phyloP scores from a whole-genome alignment of 2,888 invertebrate species.

The Tholera decimalis region DNA sequence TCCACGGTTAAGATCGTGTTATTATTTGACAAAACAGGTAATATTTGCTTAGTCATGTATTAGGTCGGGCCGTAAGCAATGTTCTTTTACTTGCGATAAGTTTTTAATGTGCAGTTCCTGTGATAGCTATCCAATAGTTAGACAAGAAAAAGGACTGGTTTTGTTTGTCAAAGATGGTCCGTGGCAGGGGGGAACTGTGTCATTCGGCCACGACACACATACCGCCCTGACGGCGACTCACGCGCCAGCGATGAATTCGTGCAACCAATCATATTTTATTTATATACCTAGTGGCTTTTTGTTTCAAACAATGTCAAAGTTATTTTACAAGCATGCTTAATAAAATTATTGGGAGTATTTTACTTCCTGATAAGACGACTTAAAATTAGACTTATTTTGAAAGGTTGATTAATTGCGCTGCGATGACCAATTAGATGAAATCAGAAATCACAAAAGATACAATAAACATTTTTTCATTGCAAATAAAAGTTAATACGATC shows the following conservation, averaged over 20 bases:
- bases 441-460: neutral
- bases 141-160: constrained; percentile 79
- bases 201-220: constrained; percentile 89
- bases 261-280: constrained; percentile 66
- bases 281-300: constrained; percentile 31
- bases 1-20: constrained; percentile 32
- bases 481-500: constrained; percentile 15
- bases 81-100: constrained; percentile 21
- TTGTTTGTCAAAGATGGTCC: constrained; percentile 77
- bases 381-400: neutral
- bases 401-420: neutral
- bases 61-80: neutral
- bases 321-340: too few species aligned
- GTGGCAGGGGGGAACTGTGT: constrained; percentile 83
- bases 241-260: constrained; percentile 75
- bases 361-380: neutral
- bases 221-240: constrained; percentile 76
- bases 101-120: constrained; percentile 48
- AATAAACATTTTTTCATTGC: neutral
- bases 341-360: neutral
- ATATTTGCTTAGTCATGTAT: constrained; percentile 31
- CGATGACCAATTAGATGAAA: neutral
- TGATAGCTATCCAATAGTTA: constrained; percentile 57
- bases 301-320: constrained; percentile 22
- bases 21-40: constrained; percentile 27